Base-by-base conservation (phyloP, 2,888 invertebrate genomes). In the Ochlodes sylvanus region DNA sequence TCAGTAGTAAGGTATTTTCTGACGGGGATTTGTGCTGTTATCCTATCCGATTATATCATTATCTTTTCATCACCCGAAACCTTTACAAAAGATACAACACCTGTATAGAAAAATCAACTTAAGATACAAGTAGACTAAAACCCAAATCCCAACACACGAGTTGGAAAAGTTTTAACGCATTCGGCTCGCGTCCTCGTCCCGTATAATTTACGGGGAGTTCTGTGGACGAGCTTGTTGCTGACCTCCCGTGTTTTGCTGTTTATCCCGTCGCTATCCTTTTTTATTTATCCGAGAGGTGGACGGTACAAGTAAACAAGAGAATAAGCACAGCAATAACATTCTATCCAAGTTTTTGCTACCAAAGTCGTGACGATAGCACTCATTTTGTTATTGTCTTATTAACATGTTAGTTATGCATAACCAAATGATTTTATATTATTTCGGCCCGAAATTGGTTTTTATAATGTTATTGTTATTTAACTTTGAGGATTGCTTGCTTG, bases 101-200 rank as follows among this genome's bases (percentile, higher is more conserved):
- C n/a, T 42, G n/a, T 14, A 58, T 21, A 19, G 42, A 58, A n/a
- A 58, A 42, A 21, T 2, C 27, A 41, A 41, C 17, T 27, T 41
- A 56, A 44, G 41, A 62, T 41, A 56, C 27, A 32, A 34, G 19
- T 21, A 55, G 54, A 63, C 19, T 15, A 27, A 15, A 32, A 55
- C 14, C 38, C 32, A 44, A 56, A 63, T 44, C 42, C n/a, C 15
- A 19, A 34, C 50, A 63, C 56, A 56, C 44, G 63, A n/a, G 21
- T 44, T 34, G 50, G 15, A 12, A 41, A 63, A 63, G 63, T 63
- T 63, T 44, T 63, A 63, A 63, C 44, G 56, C 56, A 63, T 63
- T 63, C 63, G 44, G 17, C 32, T 56, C 56, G 56, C 56, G 63
- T 56, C 9, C 55, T 12, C 44, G 56, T 41, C 19, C 19, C 56